Evolutionary conservation across 2,113 vertebrate genomes (phyloP).

Genomic region (Entelurus aequoreus): DNA sequence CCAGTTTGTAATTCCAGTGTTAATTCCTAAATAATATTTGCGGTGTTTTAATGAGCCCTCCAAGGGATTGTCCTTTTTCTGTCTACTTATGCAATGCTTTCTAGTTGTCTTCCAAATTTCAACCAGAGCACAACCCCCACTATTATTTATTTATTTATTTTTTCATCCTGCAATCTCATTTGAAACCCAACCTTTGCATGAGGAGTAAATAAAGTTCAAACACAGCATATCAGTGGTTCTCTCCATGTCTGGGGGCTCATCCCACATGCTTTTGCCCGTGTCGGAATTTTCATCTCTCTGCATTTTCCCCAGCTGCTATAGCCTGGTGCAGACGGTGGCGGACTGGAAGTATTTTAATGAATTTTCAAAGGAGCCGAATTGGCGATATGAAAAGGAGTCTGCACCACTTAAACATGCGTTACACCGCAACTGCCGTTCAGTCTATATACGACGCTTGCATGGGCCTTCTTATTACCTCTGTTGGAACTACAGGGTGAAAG

Average conservation of each 20-base stretch:
- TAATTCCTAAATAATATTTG: constrained; percentile 40
- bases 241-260: constrained; percentile 32
- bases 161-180: constrained; percentile 31
- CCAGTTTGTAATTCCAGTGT: constrained; percentile 33
- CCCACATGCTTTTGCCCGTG: constrained; percentile 34
- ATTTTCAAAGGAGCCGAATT: constrained; percentile 65
- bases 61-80: constrained; percentile 14
- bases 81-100: constrained; percentile 9
- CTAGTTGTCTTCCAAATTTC: constrained; percentile 32
- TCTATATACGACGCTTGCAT: not conserved
- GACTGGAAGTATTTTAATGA: constrained; percentile 68
- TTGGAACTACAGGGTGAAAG: constrained; percentile 55
- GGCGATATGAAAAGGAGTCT: constrained; percentile 66
- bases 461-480: constrained; percentile 43
- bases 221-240: constrained; percentile 41
- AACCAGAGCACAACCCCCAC: constrained; percentile 12
- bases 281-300: constrained; percentile 63
- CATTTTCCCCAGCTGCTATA: constrained; percentile 43
- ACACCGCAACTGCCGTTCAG: constrained; percentile 36
- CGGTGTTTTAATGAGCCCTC: constrained; percentile 52
- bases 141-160: not conserved
- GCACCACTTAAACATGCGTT: constrained; percentile 52
- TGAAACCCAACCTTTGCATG: constrained; percentile 38
- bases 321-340: constrained; percentile 58
- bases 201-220: constrained; percentile 55